Evolutionary conservation across 2,888 invertebrate species (phyloP), one percentile per base, ranked within the genome.

Genomic region (Plebejus melissa): DNA sequence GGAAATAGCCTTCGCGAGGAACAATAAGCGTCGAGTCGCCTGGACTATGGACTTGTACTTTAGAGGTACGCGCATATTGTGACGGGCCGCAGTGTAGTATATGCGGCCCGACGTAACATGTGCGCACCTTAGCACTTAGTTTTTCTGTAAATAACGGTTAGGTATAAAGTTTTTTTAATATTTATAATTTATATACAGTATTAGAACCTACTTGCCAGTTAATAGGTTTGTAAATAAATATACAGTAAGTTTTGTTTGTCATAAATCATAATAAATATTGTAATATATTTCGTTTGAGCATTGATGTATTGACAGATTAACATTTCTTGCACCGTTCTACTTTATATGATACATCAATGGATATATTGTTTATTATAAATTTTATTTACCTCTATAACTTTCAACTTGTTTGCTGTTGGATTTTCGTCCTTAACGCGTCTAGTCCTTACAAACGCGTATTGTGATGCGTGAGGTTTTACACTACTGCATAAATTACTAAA

Each of bases 121-220:
- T 3, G 54, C 16, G 54, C 54, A 54, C 54, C 16, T 74, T 76
- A 58, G 22, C 58, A 77, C 78, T 81, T 83, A 81, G 82, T 80
- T 82, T 81, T 84, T 36, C 83, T 80, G 82, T 87, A 85, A 80
- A 77, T 79, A 79, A 74, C 74, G 74, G 71, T 75, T 76, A 77
- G 75, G 70, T 60, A 69, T 74, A 74, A 75, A 46, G 50, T 22
- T 72, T 74, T 74, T 79, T 76, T 74, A 54, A 83, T 83, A 83
- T 83, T 83, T 84, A 84, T 89, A 85, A 88, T 89, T 90, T 89
- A 88, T 88, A 88, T 88, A 87, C 93, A 93, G 93, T 92, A 92
- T 93, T 92, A 91, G 84, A 81, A 82, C 86, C 87, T 87, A 89
- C 91, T 92, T 93, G 93, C 93, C 93, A 90, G 89, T 89, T 87